Conservation (phyloP, 2,113 vertebrate genomes). For the Anguilla japonica region DNA sequence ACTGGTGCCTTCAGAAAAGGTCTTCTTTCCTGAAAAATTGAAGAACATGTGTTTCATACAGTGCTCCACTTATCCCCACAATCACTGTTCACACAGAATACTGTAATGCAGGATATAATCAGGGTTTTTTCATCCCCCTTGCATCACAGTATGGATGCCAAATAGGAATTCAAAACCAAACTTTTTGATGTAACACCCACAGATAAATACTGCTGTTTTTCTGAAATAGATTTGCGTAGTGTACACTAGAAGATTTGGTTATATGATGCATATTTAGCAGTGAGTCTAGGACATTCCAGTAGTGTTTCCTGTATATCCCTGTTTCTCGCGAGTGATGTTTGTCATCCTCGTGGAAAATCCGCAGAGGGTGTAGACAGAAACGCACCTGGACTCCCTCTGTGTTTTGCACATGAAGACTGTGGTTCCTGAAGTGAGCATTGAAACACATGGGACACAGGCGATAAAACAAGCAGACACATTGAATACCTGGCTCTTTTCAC, state of each 20-base stretch:
- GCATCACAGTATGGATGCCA: neutral
- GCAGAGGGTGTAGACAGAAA: neutral
- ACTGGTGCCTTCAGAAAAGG: neutral
- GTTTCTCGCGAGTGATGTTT: neutral
- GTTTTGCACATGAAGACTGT: slow-evolving; percentile 26
- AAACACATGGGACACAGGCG: slow-evolving; percentile 45
- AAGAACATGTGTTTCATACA: neutral
- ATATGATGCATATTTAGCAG: neutral
- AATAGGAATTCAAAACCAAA: neutral
- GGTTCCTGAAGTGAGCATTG: slow-evolving; percentile 26
- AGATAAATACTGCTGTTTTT: neutral
- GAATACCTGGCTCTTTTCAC: neutral
- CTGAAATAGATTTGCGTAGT: neutral
- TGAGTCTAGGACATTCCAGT: neutral
- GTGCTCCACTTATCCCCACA: neutral
- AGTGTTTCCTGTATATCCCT: neutral
- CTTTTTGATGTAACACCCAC: neutral
- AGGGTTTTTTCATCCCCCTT: neutral
- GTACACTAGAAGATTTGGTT: neutral
- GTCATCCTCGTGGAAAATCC: neutral
- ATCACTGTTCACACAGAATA: no score
- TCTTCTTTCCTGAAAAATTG: slow-evolving; percentile 38
- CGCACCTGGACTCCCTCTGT: slow-evolving; percentile 50
- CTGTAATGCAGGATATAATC: neutral
- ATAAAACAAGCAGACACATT: slow-evolving; percentile 17